Base-by-base conservation (phyloP, 2,888 invertebrate genomes). In the Noctua janthe region DNA sequence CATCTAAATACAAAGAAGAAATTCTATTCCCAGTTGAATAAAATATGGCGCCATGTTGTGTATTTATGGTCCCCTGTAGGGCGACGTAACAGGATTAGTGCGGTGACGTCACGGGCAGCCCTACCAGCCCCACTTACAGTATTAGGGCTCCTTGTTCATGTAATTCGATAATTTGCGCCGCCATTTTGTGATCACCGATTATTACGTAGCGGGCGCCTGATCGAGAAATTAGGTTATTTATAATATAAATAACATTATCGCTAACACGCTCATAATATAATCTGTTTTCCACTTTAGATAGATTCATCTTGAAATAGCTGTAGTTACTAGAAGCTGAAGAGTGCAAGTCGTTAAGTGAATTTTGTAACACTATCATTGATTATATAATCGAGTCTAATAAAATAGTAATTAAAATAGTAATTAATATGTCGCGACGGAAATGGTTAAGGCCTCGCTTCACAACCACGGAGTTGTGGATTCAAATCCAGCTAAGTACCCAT, bases 111-210 rank as follows among this genome's bases (percentile, higher is more conserved):
- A 66, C 29, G 76, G 82, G 66, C 92, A 92, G 81, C 93, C 94
- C 93, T 92, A n/a, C 13, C 29, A 84, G 70, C 79, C 85, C 91
- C 91, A 92, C 91, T 93, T 91, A 91, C 91, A 87, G 91, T 92
- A 94, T 95, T 95, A 94, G 94, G 93, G 92, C 90, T 91, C 93
- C 94, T 94, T 95, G 95, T 94, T 92, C 93, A 73, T 78, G 87
- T 95, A 94, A 95, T 93, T 91, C 88, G 93, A 93, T 94, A 93
- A 94, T 93, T 92, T 85, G 90, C 87, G 92, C 92, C 93, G 94
- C 94, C 95, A 93, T 94, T 87, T 93, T 93, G 93, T 74, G 79
- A 71, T 29, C 77, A 47, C 83, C 71, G 77, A 84, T 85, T 87
- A 88, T 88, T 74, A 78, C 66, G 80, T 66, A 71, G 47, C 66